These are phyloP conservation scores for Callyntrura guangdongensis DNA, from an alignment of 2,888 invertebrate species.

Conservation along the genomic window DNA sequence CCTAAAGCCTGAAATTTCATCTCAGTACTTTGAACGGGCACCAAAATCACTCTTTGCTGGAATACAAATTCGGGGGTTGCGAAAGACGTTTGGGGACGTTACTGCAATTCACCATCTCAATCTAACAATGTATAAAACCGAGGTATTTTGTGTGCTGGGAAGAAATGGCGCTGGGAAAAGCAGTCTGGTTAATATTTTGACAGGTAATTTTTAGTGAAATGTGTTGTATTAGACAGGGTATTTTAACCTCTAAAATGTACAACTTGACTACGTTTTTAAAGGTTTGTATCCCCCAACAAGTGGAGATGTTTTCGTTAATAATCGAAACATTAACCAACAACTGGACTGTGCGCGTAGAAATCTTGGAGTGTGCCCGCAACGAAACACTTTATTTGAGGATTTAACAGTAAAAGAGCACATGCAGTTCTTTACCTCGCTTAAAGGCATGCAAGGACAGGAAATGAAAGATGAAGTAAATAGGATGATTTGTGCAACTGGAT, in stretches of 20 bases:
- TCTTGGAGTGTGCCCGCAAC: slow-evolving; percentile 96
- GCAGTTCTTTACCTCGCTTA: slow-evolving; percentile 92
- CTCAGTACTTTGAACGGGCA: slow-evolving; percentile 85
- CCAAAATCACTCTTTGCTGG: slow-evolving; percentile 86
- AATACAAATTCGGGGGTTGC: slow-evolving; percentile 85
- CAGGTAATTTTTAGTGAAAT: slow-evolving; percentile 86
- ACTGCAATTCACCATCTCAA: slow-evolving; percentile 90
- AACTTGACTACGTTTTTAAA: background rate
- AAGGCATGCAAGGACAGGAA: slow-evolving; percentile 87
- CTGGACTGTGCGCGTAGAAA: slow-evolving; percentile 90
- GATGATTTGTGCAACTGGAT: slow-evolving; percentile 89
- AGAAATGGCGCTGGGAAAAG: slow-evolving; percentile 96
- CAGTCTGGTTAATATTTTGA: slow-evolving; percentile 91
- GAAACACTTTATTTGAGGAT: slow-evolving; percentile 93
- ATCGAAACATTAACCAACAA: slow-evolving; percentile 90
- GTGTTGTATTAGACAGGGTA: background rate
- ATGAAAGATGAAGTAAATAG: slow-evolving; percentile 87
- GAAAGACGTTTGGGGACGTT: slow-evolving; percentile 85
- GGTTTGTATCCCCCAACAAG: slow-evolving; percentile 88
- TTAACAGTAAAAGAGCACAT: slow-evolving; percentile 94
- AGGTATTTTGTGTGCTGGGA: slow-evolving; percentile 89
- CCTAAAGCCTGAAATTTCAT: background rate
- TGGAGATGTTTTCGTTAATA: slow-evolving; percentile 91
- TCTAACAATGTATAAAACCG: slow-evolving; percentile 92
- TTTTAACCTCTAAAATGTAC: background rate